phyloP scores from a whole-genome alignment of 2,113 vertebrate genomes.

The Cavia porcellus region DNA sequence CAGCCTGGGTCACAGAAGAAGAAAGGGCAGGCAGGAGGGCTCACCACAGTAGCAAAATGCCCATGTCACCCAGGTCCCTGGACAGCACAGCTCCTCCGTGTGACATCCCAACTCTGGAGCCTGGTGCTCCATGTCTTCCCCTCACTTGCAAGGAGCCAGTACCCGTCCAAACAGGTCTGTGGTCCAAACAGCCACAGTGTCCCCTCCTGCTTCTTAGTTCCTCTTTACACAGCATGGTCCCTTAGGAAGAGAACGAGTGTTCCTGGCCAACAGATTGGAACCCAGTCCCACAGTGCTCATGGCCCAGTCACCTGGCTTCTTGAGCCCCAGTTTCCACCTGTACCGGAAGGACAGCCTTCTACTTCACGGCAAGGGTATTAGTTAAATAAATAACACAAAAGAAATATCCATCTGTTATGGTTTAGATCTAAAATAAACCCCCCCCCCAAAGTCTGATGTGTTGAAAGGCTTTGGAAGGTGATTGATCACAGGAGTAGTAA shows the following conservation, averaged over 20 bases:
- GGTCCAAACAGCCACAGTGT: background rate
- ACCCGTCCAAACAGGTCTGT: background rate
- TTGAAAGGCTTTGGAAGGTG: background rate
- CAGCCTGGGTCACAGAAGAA: background rate
- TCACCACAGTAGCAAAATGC: accelerated
- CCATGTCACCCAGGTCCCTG: background rate
- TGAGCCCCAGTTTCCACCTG: background rate
- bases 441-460: background rate
- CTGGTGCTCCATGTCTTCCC: background rate
- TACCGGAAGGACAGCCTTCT: background rate
- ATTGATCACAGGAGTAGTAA: background rate
- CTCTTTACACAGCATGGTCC: background rate
- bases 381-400: background rate
- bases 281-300: background rate
- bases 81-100: background rate
- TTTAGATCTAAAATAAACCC: background rate
- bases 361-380: background rate
- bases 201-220: background rate
- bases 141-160: too few relatives aligned
- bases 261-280: background rate
- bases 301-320: background rate
- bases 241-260: background rate
- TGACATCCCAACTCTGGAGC: background rate
- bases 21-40: background rate
- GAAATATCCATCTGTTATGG: background rate